phyloP scores from a whole-genome alignment of 2,113 vertebrate genomes.

The Rhinogobius similis region DNA sequence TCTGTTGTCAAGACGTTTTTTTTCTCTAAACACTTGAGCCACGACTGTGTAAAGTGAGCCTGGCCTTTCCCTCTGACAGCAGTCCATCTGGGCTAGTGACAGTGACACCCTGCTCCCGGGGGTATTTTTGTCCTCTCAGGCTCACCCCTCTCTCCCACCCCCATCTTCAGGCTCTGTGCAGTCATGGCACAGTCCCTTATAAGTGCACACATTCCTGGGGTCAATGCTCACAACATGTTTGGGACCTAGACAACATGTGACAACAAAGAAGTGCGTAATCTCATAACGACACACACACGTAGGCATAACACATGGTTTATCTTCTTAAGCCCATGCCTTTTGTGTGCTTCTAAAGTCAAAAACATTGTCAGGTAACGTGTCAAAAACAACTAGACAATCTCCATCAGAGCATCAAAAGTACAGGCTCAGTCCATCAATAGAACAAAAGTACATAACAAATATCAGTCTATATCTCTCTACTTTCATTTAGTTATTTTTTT shows the following conservation, averaged over 20 bases:
- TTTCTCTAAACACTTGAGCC: too few species aligned
- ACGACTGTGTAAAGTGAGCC: not conserved
- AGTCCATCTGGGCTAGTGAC: slow-evolving; percentile 31
- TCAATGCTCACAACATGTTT: slow-evolving; percentile 45
- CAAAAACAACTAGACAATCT: not conserved
- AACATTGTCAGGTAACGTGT: not conserved
- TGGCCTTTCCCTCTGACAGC: slow-evolving; percentile 50
- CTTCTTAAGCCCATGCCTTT: not conserved
- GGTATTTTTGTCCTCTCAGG: slow-evolving; percentile 72
- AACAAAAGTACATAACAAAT: too few species aligned
- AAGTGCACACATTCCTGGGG: slow-evolving; percentile 66
- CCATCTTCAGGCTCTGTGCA: slow-evolving; percentile 26
- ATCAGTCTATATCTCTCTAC: too few species aligned
- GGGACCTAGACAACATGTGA: slow-evolving; percentile 12
- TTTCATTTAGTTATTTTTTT: too few species aligned
- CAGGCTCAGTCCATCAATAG: not conserved
- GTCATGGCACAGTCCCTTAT: slow-evolving; percentile 57
- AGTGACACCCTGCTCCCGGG: slow-evolving; percentile 43
- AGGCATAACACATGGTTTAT: not conserved
- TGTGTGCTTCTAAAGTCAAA: not conserved
- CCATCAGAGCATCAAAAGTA: not conserved
- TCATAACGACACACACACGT: not conserved
- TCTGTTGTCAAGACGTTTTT: not conserved
- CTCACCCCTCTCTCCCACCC: slow-evolving; percentile 8
- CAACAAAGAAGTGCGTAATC: slow-evolving; percentile 20